A percentile compares a stretch with the other conserved stretches of the same genome.
Evolutionary conservation across 2,888 invertebrate genomes (phyloP).

Genomic region (Microplitis manilae): DNA sequence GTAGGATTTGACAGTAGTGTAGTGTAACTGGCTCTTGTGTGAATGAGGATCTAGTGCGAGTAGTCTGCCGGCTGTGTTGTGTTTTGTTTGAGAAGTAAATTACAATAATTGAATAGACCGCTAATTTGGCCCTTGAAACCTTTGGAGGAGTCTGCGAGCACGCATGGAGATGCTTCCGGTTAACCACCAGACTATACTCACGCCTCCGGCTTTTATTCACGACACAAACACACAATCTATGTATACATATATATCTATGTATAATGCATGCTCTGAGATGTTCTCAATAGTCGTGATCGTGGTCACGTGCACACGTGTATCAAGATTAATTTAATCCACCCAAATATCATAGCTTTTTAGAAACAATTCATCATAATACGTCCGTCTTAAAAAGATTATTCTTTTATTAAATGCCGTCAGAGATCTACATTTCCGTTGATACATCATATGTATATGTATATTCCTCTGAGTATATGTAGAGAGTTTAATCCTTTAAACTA

Average conservation of each 20-base stretch:
- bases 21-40: not conserved
- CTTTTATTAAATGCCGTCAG: not conserved
- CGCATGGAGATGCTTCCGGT: slow-evolving; percentile 34
- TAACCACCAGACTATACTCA: slow-evolving; percentile 34
- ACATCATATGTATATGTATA: not conserved
- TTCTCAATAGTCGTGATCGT: not conserved
- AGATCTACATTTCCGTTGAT: not conserved
- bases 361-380: slow-evolving; percentile 20
- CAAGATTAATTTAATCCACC: slow-evolving; percentile 19
- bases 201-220: slow-evolving; percentile 36
- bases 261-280: slow-evolving; percentile 4
- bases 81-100: slow-evolving; percentile 69
- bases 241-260: not conserved
- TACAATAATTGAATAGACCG: slow-evolving; percentile 71
- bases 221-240: slow-evolving; percentile 15
- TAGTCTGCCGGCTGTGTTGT: slow-evolving; percentile 54
- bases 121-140: slow-evolving; percentile 63
- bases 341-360: not conserved
- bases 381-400: not conserved
- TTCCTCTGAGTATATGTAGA: not conserved
- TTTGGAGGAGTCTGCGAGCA: slow-evolving; percentile 29
- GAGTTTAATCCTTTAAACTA: slow-evolving; percentile 17
- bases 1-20: not conserved
- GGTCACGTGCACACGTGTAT: slow-evolving; percentile 30
- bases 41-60: slow-evolving; percentile 1